These are phyloP conservation scores for Odocoileus virginianus DNA, from an alignment of 2,113 vertebrate species.

Conservation along the genomic window DNA sequence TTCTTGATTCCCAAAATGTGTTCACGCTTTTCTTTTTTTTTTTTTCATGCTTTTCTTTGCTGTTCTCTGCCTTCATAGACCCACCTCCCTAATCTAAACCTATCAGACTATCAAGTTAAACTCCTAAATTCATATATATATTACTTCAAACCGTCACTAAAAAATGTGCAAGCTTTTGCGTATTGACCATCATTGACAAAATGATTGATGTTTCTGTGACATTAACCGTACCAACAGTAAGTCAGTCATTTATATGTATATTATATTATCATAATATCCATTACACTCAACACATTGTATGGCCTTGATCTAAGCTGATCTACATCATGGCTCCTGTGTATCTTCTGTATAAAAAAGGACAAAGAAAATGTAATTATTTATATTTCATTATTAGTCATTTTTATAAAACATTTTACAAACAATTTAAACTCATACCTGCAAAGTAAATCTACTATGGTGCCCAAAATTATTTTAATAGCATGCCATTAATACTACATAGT, in stretches of 20 bases:
- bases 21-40: not conserved
- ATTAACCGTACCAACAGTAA: conserved; percentile 92
- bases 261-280: conserved; percentile 82
- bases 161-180: conserved; percentile 82
- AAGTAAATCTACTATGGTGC: not conserved
- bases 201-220: conserved; percentile 86
- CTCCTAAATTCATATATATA: not conserved
- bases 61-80: not conserved
- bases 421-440: conserved; percentile 11
- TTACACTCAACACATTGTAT: conserved; percentile 82
- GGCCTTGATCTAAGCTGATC: conserved; percentile 82
- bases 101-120: not conserved
- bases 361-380: conserved; percentile 5
- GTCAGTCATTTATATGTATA: conserved; percentile 88
- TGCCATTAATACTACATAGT: not conserved
- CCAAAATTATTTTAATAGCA: not conserved
- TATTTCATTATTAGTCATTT: conserved; percentile 6
- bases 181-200: conserved; percentile 86
- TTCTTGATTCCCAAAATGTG: not conserved
- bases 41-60: not conserved
- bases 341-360: conserved; percentile 26
- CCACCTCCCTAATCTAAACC: not conserved
- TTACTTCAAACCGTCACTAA: conserved; percentile 72
- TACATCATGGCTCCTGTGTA: conserved; percentile 71
- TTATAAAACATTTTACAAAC: conserved; percentile 7